Conservation (phyloP, 2,888 invertebrate genomes). For the Caradrina kadenii region DNA sequence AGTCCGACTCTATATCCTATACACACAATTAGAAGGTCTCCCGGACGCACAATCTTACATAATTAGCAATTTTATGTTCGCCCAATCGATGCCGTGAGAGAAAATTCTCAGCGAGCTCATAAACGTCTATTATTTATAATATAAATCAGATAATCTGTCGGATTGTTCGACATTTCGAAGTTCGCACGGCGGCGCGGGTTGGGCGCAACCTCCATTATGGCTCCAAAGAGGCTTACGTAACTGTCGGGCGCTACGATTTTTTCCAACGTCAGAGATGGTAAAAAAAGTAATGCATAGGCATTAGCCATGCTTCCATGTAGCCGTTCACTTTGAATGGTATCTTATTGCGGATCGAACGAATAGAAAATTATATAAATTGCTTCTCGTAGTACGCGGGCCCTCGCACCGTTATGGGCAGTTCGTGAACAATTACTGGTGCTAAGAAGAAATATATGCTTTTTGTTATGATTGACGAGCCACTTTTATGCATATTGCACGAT, state of each 20-base stretch:
- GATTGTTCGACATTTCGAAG: conserved; percentile 71
- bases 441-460: conserved; percentile 69
- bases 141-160: conserved; percentile 68
- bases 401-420: conserved; percentile 69
- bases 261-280: conserved; percentile 71
- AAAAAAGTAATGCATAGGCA: conserved; percentile 81
- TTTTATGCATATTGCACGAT: conserved; percentile 42
- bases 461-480: conserved; percentile 62
- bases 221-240: conserved; percentile 71
- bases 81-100: conserved; percentile 58
- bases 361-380: conserved; percentile 85
- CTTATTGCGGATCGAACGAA: conserved; percentile 79
- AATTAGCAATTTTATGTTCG: conserved; percentile 46
- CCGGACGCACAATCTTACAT: conserved; percentile 24
- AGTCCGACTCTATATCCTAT: too few relatives aligned
- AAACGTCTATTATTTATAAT: conserved; percentile 66
- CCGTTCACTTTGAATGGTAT: conserved; percentile 81
- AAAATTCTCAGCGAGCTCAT: conserved; percentile 49
- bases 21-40: conserved; percentile 1
- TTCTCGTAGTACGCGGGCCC: conserved; percentile 77
- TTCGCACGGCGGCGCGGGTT: conserved; percentile 66
- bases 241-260: conserved; percentile 62
- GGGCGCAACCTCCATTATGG: conserved; percentile 60
- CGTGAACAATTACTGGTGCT: conserved; percentile 77
- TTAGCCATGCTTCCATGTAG: conserved; percentile 76